Base-by-base conservation (phyloP, 53 echinoderm and acorn worm species). In the Hippasteria phrygiana region DNA sequence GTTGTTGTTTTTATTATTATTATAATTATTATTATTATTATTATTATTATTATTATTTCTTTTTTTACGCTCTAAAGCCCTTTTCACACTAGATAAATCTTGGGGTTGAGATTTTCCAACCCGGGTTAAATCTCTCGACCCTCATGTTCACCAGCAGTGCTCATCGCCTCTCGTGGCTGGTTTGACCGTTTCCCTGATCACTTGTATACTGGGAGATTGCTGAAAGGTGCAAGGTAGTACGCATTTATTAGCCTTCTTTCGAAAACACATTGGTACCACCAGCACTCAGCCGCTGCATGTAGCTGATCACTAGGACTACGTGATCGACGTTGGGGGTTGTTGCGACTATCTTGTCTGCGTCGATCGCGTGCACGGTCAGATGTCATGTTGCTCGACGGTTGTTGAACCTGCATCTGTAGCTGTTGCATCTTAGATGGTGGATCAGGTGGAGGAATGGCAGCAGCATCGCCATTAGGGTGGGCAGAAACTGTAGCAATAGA, bases 91-190 rank as follows among this genome's bases (percentile, higher is more conserved):
- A n/a, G n/a, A n/a, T n/a, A n/a, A n/a, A n/a, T n/a, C n/a, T n/a
- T n/a, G n/a, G n/a, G n/a, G n/a, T n/a, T n/a, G n/a, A n/a, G n/a
- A n/a, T n/a, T n/a, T n/a, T n/a, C n/a, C n/a, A n/a, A n/a, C n/a
- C n/a, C n/a, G n/a, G n/a, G n/a, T n/a, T n/a, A n/a, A n/a, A n/a
- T n/a, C n/a, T n/a, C n/a, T n/a, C 73, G 42, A 73, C 73, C 45
- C n/a, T 73, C 41, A 0, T 18, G 38, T 12, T 40, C 16, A 40
- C 73, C 42, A 73, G 42, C 29, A 2, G 28, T 24, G 39, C 33
- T 71, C 20, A 72, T 71, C 72, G 70, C 86, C 72, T 6, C 51
- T 71, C 47, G 48, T 35, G 71, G 70, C 86, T 86, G 86, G 86
- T 86, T 39, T 71, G n/a, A 4, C 18, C 69, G 69, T 86, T 86